A percentile compares a stretch with the other conserved stretches of the same genome.
Evolutionary conservation across 2,888 invertebrate species (phyloP).

Genomic region (Synergus umbraculus): DNA sequence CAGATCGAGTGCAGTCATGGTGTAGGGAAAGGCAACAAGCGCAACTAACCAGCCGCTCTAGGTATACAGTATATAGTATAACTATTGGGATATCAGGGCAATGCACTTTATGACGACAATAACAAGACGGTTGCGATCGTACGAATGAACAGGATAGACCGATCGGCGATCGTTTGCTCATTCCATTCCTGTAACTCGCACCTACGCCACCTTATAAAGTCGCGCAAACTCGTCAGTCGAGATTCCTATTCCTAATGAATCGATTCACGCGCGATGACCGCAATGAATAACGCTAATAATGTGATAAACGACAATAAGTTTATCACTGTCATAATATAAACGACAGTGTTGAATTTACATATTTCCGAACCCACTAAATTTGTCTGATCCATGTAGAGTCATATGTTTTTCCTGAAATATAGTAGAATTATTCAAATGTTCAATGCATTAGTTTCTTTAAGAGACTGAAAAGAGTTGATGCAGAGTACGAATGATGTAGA

Average conservation of each 20-base stretch:
- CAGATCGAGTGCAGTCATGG: constrained; percentile 24
- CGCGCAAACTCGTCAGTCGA: constrained; percentile 46
- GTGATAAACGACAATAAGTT: constrained; percentile 11
- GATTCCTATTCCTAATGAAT: constrained; percentile 48
- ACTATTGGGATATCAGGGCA: constrained; percentile 60
- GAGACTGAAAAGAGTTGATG: too few relatives aligned
- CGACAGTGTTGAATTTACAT: neutral
- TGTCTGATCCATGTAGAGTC: too few relatives aligned
- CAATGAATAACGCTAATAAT: constrained; percentile 16
- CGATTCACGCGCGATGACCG: constrained; percentile 33
- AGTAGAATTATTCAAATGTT: too few relatives aligned
- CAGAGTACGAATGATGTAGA: too few relatives aligned
- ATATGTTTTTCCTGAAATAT: too few relatives aligned
- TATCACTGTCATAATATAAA: too few relatives aligned
- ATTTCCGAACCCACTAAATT: neutral
- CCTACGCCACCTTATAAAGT: constrained; percentile 51
- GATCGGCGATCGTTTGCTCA: constrained; percentile 48
- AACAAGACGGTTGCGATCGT: constrained; percentile 59
- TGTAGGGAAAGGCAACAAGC: constrained; percentile 29
- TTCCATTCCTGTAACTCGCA: constrained; percentile 55
- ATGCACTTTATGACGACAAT: constrained; percentile 68
- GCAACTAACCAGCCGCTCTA: constrained; percentile 12
- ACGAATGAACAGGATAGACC: constrained; percentile 47
- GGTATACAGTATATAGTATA: neutral
- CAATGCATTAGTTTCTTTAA: too few relatives aligned